Evolutionary conservation across 2,888 invertebrate genomes (phyloP).

Genomic region (Tetanocera ferruginea): DNA sequence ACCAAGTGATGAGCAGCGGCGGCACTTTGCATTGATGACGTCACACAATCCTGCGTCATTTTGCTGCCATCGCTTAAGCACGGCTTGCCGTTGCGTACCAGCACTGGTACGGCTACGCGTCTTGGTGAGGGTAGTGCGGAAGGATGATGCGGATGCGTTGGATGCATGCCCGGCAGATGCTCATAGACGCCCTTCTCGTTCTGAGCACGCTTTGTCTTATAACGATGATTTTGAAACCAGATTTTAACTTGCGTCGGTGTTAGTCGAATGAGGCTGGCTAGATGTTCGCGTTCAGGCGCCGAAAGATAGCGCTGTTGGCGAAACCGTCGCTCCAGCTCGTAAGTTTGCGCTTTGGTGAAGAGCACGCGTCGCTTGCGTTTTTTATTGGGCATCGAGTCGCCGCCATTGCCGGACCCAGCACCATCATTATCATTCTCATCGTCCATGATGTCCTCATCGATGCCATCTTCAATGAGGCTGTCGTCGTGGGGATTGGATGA

Average conservation of each 20-base stretch:
- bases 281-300: slow-evolving; percentile 96
- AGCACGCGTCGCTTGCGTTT: slow-evolving; percentile 96
- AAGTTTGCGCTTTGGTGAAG: slow-evolving; percentile 98
- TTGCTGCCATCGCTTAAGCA: slow-evolving; percentile 76
- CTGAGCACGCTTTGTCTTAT: slow-evolving; percentile 98
- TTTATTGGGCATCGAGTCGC: slow-evolving; percentile 76
- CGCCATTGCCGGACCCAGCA: slow-evolving; percentile 68
- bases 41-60: slow-evolving; percentile 71
- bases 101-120: slow-evolving; percentile 92
- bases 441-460: slow-evolving; percentile 71
- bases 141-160: slow-evolving; percentile 62
- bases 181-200: slow-evolving; percentile 90
- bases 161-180: slow-evolving; percentile 65
- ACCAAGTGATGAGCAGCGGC: slow-evolving; percentile 69
- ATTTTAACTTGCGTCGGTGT: slow-evolving; percentile 99
- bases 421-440: slow-evolving; percentile 73
- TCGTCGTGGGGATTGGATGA: slow-evolving; percentile 62
- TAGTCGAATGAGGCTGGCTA: slow-evolving; percentile 93
- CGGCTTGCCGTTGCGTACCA: slow-evolving; percentile 95
- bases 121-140: slow-evolving; percentile 85
- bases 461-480: slow-evolving; percentile 65
- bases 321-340: slow-evolving; percentile 94
- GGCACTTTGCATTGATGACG: slow-evolving; percentile 56
- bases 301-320: slow-evolving; percentile 96
- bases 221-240: slow-evolving; percentile 99